Evolutionary conservation across 2,888 invertebrate genomes (phyloP).

Genomic region (Caenorhabditis sp.): DNA sequence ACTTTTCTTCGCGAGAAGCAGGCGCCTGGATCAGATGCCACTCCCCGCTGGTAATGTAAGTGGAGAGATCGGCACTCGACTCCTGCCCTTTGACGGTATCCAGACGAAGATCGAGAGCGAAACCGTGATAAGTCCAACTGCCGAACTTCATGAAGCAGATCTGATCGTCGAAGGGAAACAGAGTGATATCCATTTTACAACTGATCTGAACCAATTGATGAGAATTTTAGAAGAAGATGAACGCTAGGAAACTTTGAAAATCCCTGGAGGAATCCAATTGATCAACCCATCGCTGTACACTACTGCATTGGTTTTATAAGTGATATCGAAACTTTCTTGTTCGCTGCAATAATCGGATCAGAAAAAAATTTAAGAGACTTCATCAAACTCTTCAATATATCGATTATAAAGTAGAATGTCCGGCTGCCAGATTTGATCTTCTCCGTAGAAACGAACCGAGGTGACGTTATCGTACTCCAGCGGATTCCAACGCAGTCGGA

Average conservation of each 20-base stretch:
- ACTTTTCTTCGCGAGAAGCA: conserved; percentile 82
- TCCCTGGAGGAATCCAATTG: conserved; percentile 79
- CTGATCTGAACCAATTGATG: conserved; percentile 37
- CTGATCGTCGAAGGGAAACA: conserved; percentile 77
- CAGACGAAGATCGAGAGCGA: conserved; percentile 89
- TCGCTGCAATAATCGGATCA: conserved; percentile 69
- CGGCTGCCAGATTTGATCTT: conserved; percentile 76
- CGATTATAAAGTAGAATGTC: conserved; percentile 79
- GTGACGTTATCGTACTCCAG: conserved; percentile 73
- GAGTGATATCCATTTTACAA: conserved; percentile 75
- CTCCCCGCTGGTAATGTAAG: conserved; percentile 76
- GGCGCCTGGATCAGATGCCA: conserved; percentile 78
- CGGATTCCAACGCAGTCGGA: conserved; percentile 76
- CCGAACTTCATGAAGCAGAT: conserved; percentile 88
- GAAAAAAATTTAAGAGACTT: not conserved
- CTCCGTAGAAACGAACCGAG: conserved; percentile 71
- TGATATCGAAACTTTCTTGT: conserved; percentile 76
- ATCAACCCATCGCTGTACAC: conserved; percentile 75
- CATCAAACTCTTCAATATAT: conserved; percentile 61
- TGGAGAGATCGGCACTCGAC: conserved; percentile 73
- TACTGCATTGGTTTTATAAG: conserved; percentile 74
- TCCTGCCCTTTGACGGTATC: conserved; percentile 59
- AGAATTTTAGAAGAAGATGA: not conserved
- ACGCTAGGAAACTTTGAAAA: conserved; percentile 60
- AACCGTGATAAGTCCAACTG: conserved; percentile 98